Evolutionary conservation across 2,113 vertebrate genomes (phyloP).

Genomic region (Morone chrysops): DNA sequence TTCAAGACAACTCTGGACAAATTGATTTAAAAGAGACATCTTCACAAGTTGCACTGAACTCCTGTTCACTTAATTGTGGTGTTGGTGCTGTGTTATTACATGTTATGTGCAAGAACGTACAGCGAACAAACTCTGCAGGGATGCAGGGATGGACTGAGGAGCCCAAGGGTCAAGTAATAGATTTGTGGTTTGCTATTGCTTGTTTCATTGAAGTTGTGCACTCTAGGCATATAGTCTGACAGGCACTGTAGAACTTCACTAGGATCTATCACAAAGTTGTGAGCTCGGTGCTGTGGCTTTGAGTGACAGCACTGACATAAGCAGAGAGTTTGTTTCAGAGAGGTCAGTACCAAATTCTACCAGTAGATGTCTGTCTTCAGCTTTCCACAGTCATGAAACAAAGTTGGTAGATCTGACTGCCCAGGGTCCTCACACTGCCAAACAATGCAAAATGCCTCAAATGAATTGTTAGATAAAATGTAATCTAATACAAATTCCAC

Average conservation of each 20-base stretch:
- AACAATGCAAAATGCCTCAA: constrained; percentile 14
- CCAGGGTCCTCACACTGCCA: constrained; percentile 9
- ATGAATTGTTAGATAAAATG: background rate
- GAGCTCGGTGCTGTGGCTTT: background rate
- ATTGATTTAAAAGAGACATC: constrained; percentile 24
- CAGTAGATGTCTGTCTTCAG: constrained; percentile 80
- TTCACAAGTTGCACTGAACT: background rate
- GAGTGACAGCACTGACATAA: constrained; percentile 41
- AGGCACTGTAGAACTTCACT: background rate
- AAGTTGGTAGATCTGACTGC: constrained; percentile 19
- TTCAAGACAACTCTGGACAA: constrained; percentile 53
- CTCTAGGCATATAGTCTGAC: background rate
- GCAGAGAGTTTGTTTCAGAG: constrained; percentile 46
- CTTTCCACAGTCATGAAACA: constrained; percentile 39
- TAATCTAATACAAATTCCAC: constrained; percentile 2
- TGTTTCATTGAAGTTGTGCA: background rate
- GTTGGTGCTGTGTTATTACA: background rate
- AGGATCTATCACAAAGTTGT: background rate
- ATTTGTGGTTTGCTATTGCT: background rate
- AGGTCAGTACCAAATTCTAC: constrained; percentile 63
- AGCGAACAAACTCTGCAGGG: constrained; percentile 2
- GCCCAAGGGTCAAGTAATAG: background rate
- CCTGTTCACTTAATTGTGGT: background rate
- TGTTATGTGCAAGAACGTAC: background rate
- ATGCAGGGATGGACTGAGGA: background rate